phyloP scores from a whole-genome alignment of 2,888 invertebrate species.

The Heteromurus nitidus region DNA sequence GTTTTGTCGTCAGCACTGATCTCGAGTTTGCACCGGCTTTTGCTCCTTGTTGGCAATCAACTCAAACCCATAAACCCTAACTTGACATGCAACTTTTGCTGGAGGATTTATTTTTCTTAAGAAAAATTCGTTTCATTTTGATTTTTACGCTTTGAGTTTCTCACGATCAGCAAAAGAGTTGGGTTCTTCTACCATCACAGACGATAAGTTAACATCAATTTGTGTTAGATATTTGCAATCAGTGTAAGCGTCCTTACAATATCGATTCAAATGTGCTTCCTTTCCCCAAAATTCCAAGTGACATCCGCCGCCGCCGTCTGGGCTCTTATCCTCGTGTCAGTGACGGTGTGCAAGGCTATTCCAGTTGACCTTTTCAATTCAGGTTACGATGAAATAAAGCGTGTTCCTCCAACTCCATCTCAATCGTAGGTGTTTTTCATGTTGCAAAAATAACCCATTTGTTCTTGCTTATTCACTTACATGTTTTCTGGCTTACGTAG shows the following conservation, averaged over 20 bases:
- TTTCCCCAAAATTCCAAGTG: not conserved
- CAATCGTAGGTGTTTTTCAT: conserved; percentile 37
- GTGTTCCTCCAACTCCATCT: conserved; percentile 18
- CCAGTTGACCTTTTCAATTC: conserved; percentile 62
- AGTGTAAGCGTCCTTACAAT: not conserved
- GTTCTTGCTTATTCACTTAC: no score
- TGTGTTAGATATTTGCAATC: not conserved
- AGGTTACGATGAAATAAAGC: conserved; percentile 54
- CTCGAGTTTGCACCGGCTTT: not conserved
- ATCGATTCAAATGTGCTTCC: conserved; percentile 38
- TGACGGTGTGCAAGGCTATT: conserved; percentile 42
- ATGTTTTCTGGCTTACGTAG: no score
- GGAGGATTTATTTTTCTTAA: no score
- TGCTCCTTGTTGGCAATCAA: no score
- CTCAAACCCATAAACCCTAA: no score
- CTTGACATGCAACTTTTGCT: no score
- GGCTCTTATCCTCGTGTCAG: not conserved
- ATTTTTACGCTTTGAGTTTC: no score
- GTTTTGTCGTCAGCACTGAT: not conserved
- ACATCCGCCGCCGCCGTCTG: not conserved
- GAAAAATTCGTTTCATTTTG: no score
- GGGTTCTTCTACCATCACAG: not conserved
- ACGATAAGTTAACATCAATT: not conserved
- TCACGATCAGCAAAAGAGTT: no score
- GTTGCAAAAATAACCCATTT: no score